These are phyloP conservation scores for Mythimna albipuncta DNA, from an alignment of 2,888 invertebrate species.

Conservation along the genomic window DNA sequence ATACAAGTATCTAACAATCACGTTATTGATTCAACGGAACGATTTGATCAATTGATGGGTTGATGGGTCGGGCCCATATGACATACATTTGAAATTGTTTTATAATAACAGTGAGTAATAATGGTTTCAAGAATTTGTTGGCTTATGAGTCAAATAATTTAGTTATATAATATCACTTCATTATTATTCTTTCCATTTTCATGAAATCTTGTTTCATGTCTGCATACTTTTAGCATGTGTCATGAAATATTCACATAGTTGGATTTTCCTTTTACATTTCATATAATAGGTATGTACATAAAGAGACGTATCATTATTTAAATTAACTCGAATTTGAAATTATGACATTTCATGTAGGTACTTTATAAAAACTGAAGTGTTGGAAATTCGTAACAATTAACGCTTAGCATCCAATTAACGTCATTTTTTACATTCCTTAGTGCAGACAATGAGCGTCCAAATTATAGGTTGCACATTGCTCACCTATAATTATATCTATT, in stretches of 20 bases:
- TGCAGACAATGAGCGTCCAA: constrained; percentile 30
- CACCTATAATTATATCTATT: constrained; percentile 46
- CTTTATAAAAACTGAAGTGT: constrained; percentile 13
- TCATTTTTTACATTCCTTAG: constrained; percentile 28
- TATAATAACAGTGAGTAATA: background rate
- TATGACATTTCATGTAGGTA: constrained; percentile 6
- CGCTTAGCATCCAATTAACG: constrained; percentile 40
- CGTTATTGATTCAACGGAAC: constrained; percentile 15
- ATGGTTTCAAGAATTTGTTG: background rate
- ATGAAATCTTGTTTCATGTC: background rate
- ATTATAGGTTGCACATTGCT: constrained; percentile 39
- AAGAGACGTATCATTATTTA: constrained; percentile 9
- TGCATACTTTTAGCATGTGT: background rate
- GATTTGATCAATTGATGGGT: constrained; percentile 20
- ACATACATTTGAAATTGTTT: background rate
- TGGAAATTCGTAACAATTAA: constrained; percentile 37
- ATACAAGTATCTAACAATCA: constrained; percentile 9
- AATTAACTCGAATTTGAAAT: background rate
- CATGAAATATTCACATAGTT: background rate
- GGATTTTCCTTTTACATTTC: background rate
- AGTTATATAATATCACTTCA: background rate
- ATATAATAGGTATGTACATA: background rate
- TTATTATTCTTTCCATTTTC: background rate
- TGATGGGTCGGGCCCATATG: background rate
- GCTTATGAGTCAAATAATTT: background rate